Base-by-base conservation (phyloP, 2,888 invertebrate genomes). In the Apamea sordens region DNA sequence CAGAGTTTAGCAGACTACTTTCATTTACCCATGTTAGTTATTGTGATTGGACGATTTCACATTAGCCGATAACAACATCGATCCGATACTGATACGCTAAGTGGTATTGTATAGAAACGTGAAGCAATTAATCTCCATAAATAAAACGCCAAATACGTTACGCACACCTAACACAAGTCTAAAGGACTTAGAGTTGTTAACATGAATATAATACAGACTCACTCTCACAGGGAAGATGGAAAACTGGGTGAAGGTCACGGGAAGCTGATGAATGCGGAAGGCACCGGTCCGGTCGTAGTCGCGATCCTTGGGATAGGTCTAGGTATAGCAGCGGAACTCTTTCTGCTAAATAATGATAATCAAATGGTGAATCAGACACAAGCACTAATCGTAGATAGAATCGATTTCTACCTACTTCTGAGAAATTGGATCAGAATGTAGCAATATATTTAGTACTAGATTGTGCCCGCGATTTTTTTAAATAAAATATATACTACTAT, bases 61-160 rank as follows among this genome's bases (percentile, higher is more conserved):
- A 75, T 32, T 44, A 67, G 5, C 67, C 47, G 83, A 80, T 80
- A 80, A 53, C 24, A 10, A 53, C 32, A 80, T 83, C 44, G 83
- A 83, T 83, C 67, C 53, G 32, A 61, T 36, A 68, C 67, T 28
- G 83, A 83, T 80, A 76, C 44, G 61, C 18, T 67, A 28, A 68
- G n/a, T 67, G 50, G 13, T 65, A 15, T 68, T 61, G 67, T n/a
- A 41, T 13, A 61, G 24, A 78, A 28, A 53, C 24, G 13, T 50
- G 13, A 76, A 76, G 56, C 61, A 68, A n/a, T 83, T 83, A 61
- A 76, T 68, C 44, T 10, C 24, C 24, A 28, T 44, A 21, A 1
- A 59, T 21, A 59, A 67, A 65, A 50, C 6, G n/a, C 32, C 13
- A 50, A 65, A 24, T 53, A 41, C 59, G 47, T 28, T n/a, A 41